phyloP scores from a whole-genome alignment of 1,140 invertebrate genomes.

The Ips typographus region DNA sequence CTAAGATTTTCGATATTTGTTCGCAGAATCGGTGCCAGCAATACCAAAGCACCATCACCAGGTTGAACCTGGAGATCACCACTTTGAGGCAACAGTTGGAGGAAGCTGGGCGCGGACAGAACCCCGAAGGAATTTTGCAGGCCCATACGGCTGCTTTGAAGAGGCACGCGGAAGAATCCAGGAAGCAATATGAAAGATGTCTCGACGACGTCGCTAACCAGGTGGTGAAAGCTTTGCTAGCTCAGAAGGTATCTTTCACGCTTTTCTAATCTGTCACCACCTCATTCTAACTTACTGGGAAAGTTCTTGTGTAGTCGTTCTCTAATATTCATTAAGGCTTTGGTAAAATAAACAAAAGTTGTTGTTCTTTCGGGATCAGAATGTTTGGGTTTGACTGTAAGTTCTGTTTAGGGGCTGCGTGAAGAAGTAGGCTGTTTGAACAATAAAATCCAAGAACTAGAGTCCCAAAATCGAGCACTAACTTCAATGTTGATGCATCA shows the following conservation, averaged over 20 bases:
- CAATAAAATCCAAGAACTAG: constrained; percentile 65
- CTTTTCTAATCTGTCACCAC: not conserved
- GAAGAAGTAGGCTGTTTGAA: constrained; percentile 68
- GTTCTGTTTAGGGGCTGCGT: constrained; percentile 58
- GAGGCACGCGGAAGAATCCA: constrained; percentile 62
- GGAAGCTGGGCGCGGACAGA: constrained; percentile 60
- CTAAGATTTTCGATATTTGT: not conserved
- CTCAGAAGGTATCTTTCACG: constrained; percentile 69
- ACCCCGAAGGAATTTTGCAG: constrained; percentile 58
- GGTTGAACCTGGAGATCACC: constrained; percentile 74
- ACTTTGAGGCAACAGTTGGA: constrained; percentile 67
- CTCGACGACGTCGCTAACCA: constrained; percentile 78
- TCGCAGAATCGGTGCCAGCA: constrained; percentile 72
- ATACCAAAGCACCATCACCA: constrained; percentile 69
- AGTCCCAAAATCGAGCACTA: constrained; percentile 66
- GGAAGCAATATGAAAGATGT: constrained; percentile 73
- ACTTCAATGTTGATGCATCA: constrained; percentile 67
- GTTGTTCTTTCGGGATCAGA: no score
- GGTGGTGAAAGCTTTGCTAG: constrained; percentile 76
- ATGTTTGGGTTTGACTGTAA: no score
- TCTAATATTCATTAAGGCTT: not conserved
- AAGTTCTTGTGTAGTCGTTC: not conserved
- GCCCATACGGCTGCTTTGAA: constrained; percentile 52
- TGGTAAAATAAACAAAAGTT: no score
- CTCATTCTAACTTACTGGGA: not conserved